phyloP scores from a whole-genome alignment of 2,113 vertebrate genomes.

The Morone chrysops region DNA sequence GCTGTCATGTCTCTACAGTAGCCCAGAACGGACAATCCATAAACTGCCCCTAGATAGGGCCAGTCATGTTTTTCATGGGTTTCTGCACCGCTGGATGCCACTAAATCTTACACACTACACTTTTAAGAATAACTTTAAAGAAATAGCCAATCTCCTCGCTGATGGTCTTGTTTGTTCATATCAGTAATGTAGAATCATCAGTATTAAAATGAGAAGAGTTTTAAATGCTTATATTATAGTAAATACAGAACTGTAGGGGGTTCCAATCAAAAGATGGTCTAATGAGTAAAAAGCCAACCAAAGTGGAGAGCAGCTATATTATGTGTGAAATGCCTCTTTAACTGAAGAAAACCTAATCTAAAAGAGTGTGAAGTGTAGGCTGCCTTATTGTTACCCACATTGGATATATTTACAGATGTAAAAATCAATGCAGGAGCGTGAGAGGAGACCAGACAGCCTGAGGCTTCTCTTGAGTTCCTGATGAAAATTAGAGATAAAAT shows the following conservation, averaged over 20 bases:
- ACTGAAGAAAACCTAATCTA: not conserved
- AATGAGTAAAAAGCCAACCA: not conserved
- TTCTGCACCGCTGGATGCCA: no score
- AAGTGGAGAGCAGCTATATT: not conserved
- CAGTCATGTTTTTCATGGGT: no score
- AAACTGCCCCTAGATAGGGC: no score
- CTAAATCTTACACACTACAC: no score
- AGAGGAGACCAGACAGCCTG: constrained; percentile 24
- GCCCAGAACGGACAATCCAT: no score
- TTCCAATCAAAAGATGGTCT: not conserved
- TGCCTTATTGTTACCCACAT: constrained; percentile 16
- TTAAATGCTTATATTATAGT: not conserved
- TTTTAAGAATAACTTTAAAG: no score
- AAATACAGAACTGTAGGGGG: not conserved
- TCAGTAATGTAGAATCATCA: no score
- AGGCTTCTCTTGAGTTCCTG: constrained; percentile 19
- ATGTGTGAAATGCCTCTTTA: constrained; percentile 1
- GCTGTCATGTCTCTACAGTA: no score
- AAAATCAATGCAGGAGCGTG: not conserved
- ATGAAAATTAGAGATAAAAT: constrained; percentile 26
- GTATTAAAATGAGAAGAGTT: not conserved
- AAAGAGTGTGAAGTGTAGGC: constrained; percentile 12
- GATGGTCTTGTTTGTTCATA: no score
- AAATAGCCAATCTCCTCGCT: no score
- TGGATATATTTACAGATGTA: constrained; percentile 20